Evolutionary conservation across 2,113 vertebrate genomes (phyloP), one percentile per base, ranked within the genome.

Genomic region (Oceanodroma tethys): DNA sequence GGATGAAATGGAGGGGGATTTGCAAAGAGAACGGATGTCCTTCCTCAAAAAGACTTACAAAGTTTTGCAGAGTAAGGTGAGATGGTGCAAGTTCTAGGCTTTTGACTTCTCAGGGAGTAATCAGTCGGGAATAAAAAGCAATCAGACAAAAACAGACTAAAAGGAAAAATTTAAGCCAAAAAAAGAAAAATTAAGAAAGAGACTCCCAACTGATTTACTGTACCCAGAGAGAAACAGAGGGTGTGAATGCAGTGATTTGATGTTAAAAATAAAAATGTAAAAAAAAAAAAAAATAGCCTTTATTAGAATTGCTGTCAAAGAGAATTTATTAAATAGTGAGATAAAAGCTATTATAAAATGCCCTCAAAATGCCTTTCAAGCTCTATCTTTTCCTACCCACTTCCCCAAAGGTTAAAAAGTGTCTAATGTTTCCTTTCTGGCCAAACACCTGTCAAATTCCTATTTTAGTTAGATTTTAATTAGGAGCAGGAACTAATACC

Each of bases 371-470:
- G 43, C 21, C 52, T 97, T 94, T 90, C 68, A 86, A 62, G 16
- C 40, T 68, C n/a, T 81, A 16, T 48, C n/a, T 58, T 95, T 75
- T 68, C 38, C 38, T 71, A 26, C 26, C 81, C 19, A 60, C 45
- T 89, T 95, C 59, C 63, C 59, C 32, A 80, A 76, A 95, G 71
- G 48, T 47, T 79, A 82, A 84, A 95, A 93, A 93, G 45, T 95
- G 53, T 81, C 88, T 96, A 86, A 81, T 80, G 67, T 76, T 93
- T 80, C 79, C n/a, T 95, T 97, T 94, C 93, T 93, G 83, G 48
- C 91, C 80, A 97, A 98, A 95, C 86, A 97, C 87, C 95, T 98
- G 96, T 89, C 88, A 96, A 98, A 96, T 96, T 95, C 85, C n/a
- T 95, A 78, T 95, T 97, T 97, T 95, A 88, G 88, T 87, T 95